These are phyloP conservation scores for Graptemys geographica DNA, from an alignment of 2,797 vertebrate species.

Conservation along the genomic window DNA sequence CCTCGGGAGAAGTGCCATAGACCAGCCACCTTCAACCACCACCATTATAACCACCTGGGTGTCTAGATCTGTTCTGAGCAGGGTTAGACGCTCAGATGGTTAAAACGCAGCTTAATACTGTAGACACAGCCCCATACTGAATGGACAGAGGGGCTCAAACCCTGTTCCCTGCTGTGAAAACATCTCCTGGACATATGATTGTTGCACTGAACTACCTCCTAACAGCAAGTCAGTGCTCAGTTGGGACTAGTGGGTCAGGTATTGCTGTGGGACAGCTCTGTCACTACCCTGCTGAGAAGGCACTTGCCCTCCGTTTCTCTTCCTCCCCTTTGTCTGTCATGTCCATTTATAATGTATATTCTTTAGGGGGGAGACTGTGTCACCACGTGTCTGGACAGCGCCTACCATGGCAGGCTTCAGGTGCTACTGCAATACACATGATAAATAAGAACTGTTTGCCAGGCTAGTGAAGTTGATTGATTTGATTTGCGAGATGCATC, in stretches of 20 bases:
- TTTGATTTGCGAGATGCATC: neutral
- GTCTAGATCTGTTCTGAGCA: neutral
- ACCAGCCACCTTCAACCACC: neutral
- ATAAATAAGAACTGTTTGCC: neutral
- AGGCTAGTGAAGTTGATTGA: neutral
- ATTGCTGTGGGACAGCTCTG: neutral
- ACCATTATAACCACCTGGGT: neutral
- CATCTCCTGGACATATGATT: neutral
- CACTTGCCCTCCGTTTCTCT: neutral
- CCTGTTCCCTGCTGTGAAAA: neutral
- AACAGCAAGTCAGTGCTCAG: neutral
- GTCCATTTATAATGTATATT: too few relatives aligned
- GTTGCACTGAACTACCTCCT: neutral
- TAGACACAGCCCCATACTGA: neutral
- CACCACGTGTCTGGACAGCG: neutral
- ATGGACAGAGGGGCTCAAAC: neutral
- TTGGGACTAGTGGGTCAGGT: neutral
- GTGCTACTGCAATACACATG: too few relatives aligned
- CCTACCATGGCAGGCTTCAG: neutral
- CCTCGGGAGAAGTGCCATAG: neutral
- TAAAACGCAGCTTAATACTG: neutral
- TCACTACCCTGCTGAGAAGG: neutral
- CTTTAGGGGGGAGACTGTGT: too few relatives aligned
- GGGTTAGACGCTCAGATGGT: neutral
- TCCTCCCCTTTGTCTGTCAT: neutral